phyloP scores from a whole-genome alignment of 2,888 invertebrate species.

The Xiphydria camelus region DNA sequence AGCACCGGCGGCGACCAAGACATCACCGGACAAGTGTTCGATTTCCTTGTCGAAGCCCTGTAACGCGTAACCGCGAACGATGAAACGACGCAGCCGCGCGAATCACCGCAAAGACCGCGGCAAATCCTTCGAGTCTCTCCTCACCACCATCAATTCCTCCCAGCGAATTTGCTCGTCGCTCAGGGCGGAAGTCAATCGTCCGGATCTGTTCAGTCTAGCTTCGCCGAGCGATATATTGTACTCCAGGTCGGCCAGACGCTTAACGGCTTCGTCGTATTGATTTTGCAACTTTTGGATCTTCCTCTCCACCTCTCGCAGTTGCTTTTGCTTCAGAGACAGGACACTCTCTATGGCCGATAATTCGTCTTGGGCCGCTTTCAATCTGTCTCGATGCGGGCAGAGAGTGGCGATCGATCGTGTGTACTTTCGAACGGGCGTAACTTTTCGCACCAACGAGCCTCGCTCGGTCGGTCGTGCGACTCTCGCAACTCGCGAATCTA shows the following conservation, averaged over 20 bases:
- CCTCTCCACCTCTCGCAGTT: slow-evolving; percentile 80
- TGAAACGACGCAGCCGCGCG: too few relatives aligned
- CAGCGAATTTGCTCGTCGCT: slow-evolving; percentile 86
- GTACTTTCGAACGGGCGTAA: too few relatives aligned
- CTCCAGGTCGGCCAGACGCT: slow-evolving; percentile 74
- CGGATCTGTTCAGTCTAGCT: slow-evolving; percentile 78
- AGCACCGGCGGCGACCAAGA: slow-evolving; percentile 82
- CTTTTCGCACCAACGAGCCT: too few relatives aligned
- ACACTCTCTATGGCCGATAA: slow-evolving; percentile 76
- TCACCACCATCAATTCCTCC: slow-evolving; percentile 73
- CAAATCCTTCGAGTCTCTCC: too few relatives aligned
- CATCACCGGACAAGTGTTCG: slow-evolving; percentile 80
- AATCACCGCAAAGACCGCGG: too few relatives aligned
- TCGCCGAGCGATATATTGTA: slow-evolving; percentile 77
- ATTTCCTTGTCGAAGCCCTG: slow-evolving; percentile 70
- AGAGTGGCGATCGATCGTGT: too few relatives aligned
- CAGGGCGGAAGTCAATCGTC: slow-evolving; percentile 81
- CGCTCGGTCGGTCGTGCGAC: too few relatives aligned
- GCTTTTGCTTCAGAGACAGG: slow-evolving; percentile 77
- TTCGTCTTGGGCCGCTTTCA: slow-evolving; percentile 69
- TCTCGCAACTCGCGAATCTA: slow-evolving; percentile 55
- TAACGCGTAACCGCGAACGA: too few relatives aligned
- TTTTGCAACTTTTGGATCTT: slow-evolving; percentile 64
- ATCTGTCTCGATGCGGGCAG: slow-evolving; percentile 28
- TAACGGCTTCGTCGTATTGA: slow-evolving; percentile 72